Percentiles rank a stretch among this genome's conserved stretches.
Evolutionary conservation across 2,113 vertebrate genomes (phyloP).

Genomic region (Esox niger): DNA sequence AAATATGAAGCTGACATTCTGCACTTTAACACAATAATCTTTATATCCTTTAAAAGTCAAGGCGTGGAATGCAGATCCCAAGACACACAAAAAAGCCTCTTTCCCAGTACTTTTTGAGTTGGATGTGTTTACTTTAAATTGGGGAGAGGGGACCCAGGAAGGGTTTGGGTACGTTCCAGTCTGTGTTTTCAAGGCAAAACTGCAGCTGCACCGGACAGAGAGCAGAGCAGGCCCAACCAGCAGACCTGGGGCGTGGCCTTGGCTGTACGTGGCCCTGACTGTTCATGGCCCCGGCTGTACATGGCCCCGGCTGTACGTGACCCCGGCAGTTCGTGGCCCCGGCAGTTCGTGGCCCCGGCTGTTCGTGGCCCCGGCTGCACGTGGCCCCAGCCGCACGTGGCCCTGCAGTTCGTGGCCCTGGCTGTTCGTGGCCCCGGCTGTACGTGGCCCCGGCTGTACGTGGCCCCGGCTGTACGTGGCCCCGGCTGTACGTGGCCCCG

Average conservation of each 20-base stretch:
- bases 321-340: too few relatives aligned
- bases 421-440: conserved; percentile 17
- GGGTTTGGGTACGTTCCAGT: not conserved
- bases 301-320: conserved; percentile 9
- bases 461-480: conserved; percentile 10
- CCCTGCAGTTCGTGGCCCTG: too few relatives aligned
- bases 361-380: too few relatives aligned
- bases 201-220: conserved; percentile 52
- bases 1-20: too few relatives aligned
- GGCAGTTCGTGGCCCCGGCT: conserved; percentile 10
- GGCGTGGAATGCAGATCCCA: too few relatives aligned
- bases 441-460: too few relatives aligned
- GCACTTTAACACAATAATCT: too few relatives aligned
- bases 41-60: too few relatives aligned
- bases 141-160: conserved; percentile 8
- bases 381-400: conserved; percentile 9
- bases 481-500: too few relatives aligned
- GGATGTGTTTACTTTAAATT: not conserved
- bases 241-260: conserved; percentile 32
- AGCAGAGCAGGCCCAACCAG: conserved; percentile 42
- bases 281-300: conserved; percentile 12
- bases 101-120: too few relatives aligned
- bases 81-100: too few relatives aligned
- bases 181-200: conserved; percentile 1
- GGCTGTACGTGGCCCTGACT: conserved; percentile 11